Conservation (phyloP, 2,113 vertebrate species). For the Apteryx owenii region DNA sequence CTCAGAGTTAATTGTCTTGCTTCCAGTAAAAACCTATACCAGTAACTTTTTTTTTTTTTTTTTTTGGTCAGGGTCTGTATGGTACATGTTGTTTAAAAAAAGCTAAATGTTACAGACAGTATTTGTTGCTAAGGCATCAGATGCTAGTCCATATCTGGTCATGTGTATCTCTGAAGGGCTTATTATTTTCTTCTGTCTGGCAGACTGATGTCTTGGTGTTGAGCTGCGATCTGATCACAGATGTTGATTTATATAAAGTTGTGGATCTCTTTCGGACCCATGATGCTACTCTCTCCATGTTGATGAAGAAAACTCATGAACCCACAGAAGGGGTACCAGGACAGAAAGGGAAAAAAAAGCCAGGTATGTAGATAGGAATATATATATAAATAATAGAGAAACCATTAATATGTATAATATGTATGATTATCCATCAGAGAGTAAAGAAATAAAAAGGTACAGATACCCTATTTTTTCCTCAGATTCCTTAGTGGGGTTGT, state of each 20-base stretch:
- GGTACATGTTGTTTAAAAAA: background rate
- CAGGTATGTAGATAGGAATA: conserved; percentile 79
- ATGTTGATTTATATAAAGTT: conserved; percentile 93
- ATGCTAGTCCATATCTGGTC: background rate
- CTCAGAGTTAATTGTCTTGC: background rate
- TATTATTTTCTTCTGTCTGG: background rate
- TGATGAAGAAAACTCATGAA: conserved; percentile 93
- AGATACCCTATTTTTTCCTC: background rate
- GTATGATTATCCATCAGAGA: background rate
- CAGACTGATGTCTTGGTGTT: conserved; percentile 94
- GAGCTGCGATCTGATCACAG: conserved; percentile 96
- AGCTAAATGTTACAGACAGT: background rate
- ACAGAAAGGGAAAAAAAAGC: conserved; percentile 95
- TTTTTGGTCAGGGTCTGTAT: background rate
- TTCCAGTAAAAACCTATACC: background rate
- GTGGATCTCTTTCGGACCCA: conserved; percentile 97
- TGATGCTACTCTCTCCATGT: conserved; percentile 92
- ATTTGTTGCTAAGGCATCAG: background rate
- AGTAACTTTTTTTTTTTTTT: background rate
- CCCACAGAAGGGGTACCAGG: conserved; percentile 89
- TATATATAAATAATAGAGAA: background rate
- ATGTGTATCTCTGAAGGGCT: conserved; percentile 8
- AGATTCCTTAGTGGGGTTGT: background rate
- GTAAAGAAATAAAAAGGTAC: background rate
- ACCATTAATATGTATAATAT: background rate